phyloP scores from a whole-genome alignment of 2,888 invertebrate genomes.

The Hyposoter didymator region DNA sequence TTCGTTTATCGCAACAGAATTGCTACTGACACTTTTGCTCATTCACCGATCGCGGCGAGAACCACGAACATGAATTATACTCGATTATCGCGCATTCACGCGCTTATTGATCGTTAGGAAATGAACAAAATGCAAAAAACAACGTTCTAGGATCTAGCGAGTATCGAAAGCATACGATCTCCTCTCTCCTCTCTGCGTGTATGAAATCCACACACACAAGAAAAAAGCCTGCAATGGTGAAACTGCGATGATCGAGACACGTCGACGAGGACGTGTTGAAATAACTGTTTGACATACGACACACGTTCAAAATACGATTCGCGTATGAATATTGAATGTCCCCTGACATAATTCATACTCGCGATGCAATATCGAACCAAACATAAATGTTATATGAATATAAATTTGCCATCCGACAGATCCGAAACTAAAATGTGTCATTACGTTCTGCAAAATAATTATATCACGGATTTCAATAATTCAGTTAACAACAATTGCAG shows the following conservation, averaged over 20 bases:
- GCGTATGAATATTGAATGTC: conserved; percentile 1
- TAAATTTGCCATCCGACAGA: neutral
- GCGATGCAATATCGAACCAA: neutral
- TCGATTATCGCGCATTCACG: neutral
- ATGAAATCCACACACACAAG: neutral
- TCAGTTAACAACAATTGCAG: neutral
- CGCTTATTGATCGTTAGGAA: neutral
- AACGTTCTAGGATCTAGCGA: neutral
- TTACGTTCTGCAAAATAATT: neutral
- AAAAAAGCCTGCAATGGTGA: neutral
- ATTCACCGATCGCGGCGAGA: neutral
- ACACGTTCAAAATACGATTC: conserved; percentile 10
- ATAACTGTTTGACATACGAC: conserved; percentile 14
- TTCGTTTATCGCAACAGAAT: neutral
- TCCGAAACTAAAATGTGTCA: neutral
- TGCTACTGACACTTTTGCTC: neutral
- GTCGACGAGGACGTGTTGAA: conserved; percentile 8
- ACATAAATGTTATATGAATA: neutral
- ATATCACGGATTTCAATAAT: neutral
- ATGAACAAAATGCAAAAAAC: neutral
- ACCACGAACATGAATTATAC: neutral
- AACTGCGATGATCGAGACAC: neutral
- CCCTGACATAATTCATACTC: neutral
- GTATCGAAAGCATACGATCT: neutral
- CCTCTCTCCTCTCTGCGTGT: neutral